A percentile compares a stretch with the other conserved stretches of the same genome.
These are phyloP conservation scores for Bufo bufo DNA, from an alignment of 2,113 vertebrate genomes.

Conservation along the genomic window DNA sequence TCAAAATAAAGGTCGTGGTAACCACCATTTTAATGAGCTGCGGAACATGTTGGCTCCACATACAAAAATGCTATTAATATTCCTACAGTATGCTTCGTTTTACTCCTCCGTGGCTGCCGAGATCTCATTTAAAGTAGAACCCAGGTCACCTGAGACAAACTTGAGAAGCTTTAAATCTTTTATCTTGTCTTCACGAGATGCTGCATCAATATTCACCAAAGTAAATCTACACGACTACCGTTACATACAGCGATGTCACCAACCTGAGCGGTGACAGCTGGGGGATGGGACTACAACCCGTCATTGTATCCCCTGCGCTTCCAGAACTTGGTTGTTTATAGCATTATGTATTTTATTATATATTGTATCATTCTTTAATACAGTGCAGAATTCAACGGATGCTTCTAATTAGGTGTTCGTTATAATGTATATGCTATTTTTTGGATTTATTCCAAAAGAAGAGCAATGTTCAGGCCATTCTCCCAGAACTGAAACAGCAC, in stretches of 20 bases:
- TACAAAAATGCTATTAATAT: slow-evolving; percentile 35
- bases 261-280: slow-evolving; percentile 28
- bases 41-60: not conserved
- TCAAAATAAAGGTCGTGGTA: slow-evolving; percentile 22
- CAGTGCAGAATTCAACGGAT: not conserved
- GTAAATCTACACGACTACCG: slow-evolving; percentile 37
- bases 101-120: slow-evolving; percentile 5
- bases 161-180: slow-evolving; percentile 41
- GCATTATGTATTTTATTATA: not conserved
- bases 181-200: slow-evolving; percentile 34
- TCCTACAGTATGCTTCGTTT: slow-evolving; percentile 1
- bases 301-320: not conserved
- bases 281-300: slow-evolving; percentile 20
- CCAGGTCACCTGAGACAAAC: slow-evolving; percentile 34
- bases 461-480: not conserved
- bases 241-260: slow-evolving; percentile 7
- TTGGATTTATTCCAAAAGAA: not conserved
- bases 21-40: slow-evolving; percentile 38
- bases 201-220: slow-evolving; percentile 36
- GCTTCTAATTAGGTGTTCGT: not conserved
- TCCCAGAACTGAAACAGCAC: not conserved
- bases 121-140: slow-evolving; percentile 32
- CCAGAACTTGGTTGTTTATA: not conserved
- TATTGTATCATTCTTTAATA: not conserved
- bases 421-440: not conserved